A percentile compares a stretch with the other conserved stretches of the same genome.
Evolutionary conservation across 1,140 invertebrate species (phyloP).

Genomic region (Diorhabda sublineata): DNA sequence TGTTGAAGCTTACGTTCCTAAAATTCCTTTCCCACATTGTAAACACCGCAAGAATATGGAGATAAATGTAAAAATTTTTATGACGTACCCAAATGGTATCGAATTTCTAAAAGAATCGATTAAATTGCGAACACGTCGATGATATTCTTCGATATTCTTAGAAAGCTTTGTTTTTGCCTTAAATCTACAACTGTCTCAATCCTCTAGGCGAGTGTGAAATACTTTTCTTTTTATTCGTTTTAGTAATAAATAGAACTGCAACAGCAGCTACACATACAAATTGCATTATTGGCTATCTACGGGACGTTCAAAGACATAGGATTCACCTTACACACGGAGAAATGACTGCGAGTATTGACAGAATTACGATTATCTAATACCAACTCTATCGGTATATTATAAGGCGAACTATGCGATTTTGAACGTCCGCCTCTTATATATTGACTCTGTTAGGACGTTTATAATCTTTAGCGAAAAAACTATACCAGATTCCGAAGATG

Average conservation of each 20-base stretch:
- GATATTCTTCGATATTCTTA: conserved; percentile 16
- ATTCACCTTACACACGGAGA: conserved; percentile 29
- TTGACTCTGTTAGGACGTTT: no score
- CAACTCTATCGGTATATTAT: conserved; percentile 21
- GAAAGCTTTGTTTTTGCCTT: conserved; percentile 25
- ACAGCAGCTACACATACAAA: conserved; percentile 39
- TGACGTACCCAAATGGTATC: conserved; percentile 1
- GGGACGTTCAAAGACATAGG: conserved; percentile 27
- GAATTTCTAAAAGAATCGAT: conserved; percentile 19
- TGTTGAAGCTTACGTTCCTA: neutral
- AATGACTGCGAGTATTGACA: conserved; percentile 31
- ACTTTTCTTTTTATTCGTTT: conserved; percentile 36
- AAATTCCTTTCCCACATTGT: neutral
- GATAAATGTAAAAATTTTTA: conserved; percentile 1
- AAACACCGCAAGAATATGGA: neutral
- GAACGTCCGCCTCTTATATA: no score
- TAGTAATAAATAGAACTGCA: conserved; percentile 33
- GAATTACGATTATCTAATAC: conserved; percentile 39
- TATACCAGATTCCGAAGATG: no score
- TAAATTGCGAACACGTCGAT: conserved; percentile 28
- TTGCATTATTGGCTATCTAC: conserved; percentile 38
- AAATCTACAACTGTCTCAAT: conserved; percentile 39
- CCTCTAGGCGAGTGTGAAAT: conserved; percentile 39
- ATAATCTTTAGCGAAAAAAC: no score
- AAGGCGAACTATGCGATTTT: no score